Conservation (phyloP, 2,888 invertebrate species). For the Cantharis rustica region DNA sequence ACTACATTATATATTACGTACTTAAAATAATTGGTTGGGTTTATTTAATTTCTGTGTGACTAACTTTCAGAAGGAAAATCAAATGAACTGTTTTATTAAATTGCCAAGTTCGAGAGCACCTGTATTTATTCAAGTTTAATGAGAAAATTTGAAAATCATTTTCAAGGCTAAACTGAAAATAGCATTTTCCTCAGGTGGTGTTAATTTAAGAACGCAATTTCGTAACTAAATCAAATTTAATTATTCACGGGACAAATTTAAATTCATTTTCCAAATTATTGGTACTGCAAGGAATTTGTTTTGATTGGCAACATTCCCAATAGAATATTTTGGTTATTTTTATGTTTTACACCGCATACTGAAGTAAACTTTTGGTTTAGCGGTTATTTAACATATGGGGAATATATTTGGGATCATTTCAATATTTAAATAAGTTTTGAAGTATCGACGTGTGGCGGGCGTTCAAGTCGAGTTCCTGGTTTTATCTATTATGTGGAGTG, state of each 20-base stretch:
- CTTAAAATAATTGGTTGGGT: not conserved
- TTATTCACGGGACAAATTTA: conserved; percentile 3
- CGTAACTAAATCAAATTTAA: not conserved
- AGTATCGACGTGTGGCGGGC: not conserved
- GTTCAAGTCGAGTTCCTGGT: not conserved
- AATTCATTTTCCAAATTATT: conserved; percentile 15
- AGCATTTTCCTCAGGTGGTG: not conserved
- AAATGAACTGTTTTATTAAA: not conserved
- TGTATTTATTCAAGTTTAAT: not conserved
- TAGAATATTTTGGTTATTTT: conserved; percentile 5
- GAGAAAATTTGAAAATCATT: not conserved
- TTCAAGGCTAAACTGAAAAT: not conserved
- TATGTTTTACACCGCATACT: not conserved
- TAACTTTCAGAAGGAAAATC: not conserved
- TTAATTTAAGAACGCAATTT: not conserved
- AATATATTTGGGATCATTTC: not conserved
- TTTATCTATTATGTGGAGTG: not conserved
- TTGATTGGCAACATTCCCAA: conserved; percentile 15
- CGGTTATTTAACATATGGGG: not conserved
- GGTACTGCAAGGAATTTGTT: conserved; percentile 14
- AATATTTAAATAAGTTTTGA: not conserved
- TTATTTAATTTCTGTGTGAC: not conserved
- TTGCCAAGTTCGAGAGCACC: not conserved
- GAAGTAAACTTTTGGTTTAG: not conserved
- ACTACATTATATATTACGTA: too few relatives aligned